A percentile compares a stretch with the other conserved stretches of the same genome.
phyloP scores from a whole-genome alignment of 2,797 vertebrate species.

The Microtus californicus region DNA sequence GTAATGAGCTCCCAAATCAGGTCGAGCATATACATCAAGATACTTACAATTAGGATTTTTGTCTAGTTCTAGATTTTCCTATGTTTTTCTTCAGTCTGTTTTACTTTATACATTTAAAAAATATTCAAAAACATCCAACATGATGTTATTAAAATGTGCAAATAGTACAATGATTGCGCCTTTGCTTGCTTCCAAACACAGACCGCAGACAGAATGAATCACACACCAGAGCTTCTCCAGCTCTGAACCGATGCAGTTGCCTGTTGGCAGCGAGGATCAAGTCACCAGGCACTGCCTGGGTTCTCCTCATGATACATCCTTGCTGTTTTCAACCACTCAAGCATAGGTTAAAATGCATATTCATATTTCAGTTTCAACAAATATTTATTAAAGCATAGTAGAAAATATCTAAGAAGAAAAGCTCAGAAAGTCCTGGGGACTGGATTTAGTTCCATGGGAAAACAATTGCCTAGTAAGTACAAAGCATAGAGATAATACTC shows the following conservation, averaged over 20 bases:
- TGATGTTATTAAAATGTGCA: background rate
- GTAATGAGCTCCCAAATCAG: background rate
- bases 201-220: background rate
- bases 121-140: background rate
- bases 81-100: background rate
- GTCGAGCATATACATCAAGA: background rate
- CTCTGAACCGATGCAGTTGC: background rate
- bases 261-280: background rate
- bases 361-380: background rate
- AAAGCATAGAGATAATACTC: background rate
- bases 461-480: background rate
- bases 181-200: background rate
- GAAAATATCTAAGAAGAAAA: background rate
- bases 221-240: background rate
- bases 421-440: background rate
- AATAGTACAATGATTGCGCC: background rate
- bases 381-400: background rate
- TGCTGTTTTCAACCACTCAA: background rate
- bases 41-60: conserved; percentile 4
- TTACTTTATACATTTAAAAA: background rate
- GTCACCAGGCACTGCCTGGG: background rate
- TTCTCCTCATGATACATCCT: background rate
- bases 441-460: background rate
- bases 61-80: background rate
- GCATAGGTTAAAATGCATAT: background rate